A percentile compares a stretch with the other conserved stretches of the same genome.
phyloP scores from a whole-genome alignment of 2,797 vertebrate species.

The Etheostoma perlongum region DNA sequence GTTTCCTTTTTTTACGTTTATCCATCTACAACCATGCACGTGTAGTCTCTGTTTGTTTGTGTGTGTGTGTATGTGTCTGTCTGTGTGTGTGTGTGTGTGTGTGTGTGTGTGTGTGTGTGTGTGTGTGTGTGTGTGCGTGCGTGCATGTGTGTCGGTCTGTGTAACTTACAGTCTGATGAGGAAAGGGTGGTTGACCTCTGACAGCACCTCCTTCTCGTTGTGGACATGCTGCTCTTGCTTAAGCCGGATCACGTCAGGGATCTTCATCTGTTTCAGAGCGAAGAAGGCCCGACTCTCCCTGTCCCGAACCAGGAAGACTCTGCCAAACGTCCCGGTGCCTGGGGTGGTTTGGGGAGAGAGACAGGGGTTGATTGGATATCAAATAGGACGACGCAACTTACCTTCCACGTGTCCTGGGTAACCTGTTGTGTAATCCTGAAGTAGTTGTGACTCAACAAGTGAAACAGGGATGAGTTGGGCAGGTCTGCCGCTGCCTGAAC shows the following conservation, averaged over 20 bases:
- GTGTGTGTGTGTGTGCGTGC: too few species aligned
- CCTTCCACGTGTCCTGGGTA: too few species aligned
- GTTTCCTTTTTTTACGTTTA: background rate
- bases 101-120: too few species aligned
- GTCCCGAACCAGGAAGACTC: constrained; percentile 93
- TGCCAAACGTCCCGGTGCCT: constrained; percentile 96
- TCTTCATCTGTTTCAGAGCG: constrained; percentile 96
- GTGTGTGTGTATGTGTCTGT: too few species aligned
- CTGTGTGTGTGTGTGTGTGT: too few species aligned
- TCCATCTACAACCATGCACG: too few species aligned
- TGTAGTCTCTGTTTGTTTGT: too few species aligned
- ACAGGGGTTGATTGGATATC: too few species aligned
- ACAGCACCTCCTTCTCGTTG: constrained; percentile 94
- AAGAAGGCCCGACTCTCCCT: constrained; percentile 87
- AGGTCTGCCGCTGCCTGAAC: background rate
- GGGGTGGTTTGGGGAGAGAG: constrained; percentile 1
- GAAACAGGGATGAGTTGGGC: constrained; percentile 1
- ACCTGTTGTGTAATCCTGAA: background rate
- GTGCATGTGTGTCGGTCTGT: too few species aligned
- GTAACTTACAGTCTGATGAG: constrained; percentile 91
- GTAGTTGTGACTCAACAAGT: constrained; percentile 19
- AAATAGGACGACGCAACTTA: too few species aligned
- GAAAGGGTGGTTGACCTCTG: constrained; percentile 92
- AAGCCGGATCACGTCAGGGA: constrained; percentile 93
- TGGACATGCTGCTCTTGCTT: constrained; percentile 97